A percentile compares a stretch with the other conserved stretches of the same genome.
phyloP scores from a whole-genome alignment of 1,140 invertebrate species.

The Tetramorium alpestre region DNA sequence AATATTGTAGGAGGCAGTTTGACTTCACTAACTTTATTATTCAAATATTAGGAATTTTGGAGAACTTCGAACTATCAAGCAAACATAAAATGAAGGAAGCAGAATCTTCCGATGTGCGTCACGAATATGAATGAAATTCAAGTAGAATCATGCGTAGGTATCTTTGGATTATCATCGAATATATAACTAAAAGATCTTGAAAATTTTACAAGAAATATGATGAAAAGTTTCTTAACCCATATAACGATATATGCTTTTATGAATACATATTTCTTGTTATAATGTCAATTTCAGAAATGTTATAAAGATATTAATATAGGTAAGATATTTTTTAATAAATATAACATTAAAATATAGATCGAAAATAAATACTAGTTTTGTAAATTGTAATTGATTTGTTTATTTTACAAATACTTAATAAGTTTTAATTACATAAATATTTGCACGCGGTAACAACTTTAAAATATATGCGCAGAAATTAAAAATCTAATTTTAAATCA shows the following conservation, averaged over 20 bases:
- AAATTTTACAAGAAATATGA: not conserved
- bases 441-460: not conserved
- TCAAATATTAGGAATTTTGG: constrained; percentile 21
- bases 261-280: not conserved
- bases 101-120: constrained; percentile 1
- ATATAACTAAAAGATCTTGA: not conserved
- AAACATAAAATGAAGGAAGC: constrained; percentile 4
- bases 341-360: not conserved
- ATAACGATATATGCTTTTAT: not conserved
- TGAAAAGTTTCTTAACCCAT: not conserved
- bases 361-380: not conserved
- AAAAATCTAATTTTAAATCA: not conserved
- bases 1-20: constrained; percentile 15
- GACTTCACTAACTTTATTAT: constrained; percentile 37
- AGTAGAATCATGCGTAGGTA: not conserved
- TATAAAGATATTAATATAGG: not conserved
- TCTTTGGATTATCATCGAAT: constrained; percentile 15
- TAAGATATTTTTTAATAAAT: not conserved
- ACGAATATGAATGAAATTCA: not conserved
- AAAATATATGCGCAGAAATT: not conserved
- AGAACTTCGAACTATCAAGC: not conserved
- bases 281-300: not conserved
- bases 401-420: not conserved
- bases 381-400: not conserved
- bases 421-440: not conserved